Evolutionary conservation across 2,888 invertebrate genomes (phyloP), one percentile per base, ranked within the genome.

Genomic region (Xylocampa areola): DNA sequence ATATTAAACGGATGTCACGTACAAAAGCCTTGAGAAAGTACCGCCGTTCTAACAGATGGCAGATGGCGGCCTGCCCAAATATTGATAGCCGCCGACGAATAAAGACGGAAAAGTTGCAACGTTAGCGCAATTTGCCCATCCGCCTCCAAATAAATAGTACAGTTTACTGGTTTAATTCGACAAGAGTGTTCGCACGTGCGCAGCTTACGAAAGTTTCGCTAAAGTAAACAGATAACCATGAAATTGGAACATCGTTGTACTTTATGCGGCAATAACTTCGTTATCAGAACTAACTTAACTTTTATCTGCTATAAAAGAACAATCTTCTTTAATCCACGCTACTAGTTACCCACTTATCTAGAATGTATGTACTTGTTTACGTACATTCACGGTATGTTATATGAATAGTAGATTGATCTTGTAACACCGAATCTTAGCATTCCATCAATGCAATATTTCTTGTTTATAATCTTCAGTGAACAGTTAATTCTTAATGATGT

Each of bases 1-100:
- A 77, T 79, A 81, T 77, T 76, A 73, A 81, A 77, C 86, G 88
- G 88, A 88, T 84, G 86, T 88, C 88, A 88, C 88, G 88, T 88
- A 80, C 79, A 39, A 58, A 72, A 66, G 63, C 73, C 67, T 74
- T 77, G 76, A 77, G 82, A 82, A 84, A 84, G 81, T 68, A 68
- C 75, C 78, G 77, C 74, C 66, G 47, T 48, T 58, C 63, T 57
- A 69, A 67, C 84, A 85, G 84, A 85, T 83, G 84, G 81, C 82
- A 84, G 81, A 85, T 84, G 85, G 82, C 73, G 77, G 71, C 75
- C 61, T 45, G 48, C 76, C 79, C 72, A 78, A 77, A 79, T 77
- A 71, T 79, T 73, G 77, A 73, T 74, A 75, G 73, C 63, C 68
- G 72, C 41, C 32, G 13, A 48, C 49, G 39, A 51, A 73, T 74